Evolutionary conservation across 2,113 vertebrate species (phyloP), one percentile per base, ranked within the genome.

Genomic region (Zingel zingel): DNA sequence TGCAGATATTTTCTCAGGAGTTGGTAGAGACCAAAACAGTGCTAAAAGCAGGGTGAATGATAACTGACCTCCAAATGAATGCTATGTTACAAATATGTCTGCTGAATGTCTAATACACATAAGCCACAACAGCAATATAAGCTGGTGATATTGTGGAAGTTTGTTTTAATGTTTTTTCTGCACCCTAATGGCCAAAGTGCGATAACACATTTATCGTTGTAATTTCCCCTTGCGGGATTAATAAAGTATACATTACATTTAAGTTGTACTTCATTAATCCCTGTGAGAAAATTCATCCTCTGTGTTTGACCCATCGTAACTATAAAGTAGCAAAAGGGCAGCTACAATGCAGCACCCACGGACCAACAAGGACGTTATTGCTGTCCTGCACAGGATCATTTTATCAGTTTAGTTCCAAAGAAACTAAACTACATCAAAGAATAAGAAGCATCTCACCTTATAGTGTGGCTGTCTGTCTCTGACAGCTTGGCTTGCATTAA

Each of bases 401-500:
- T 1, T 36, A 50, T 11, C 6, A 14, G 2, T 23, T 50, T 74
- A 6, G 7, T 25, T 39, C 14, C 30, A 65, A 65, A 54, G 12
- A 45, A 30, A 65, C 12, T 23, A 30, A 27, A 58, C 62, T 4
- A 47, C 10, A 54, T 13, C 11, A 0, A 65, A 30, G 4, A 64
- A 18, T 11, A 59, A 78, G 14, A 33, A 53, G 25, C 14, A 5
- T 70, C 91, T 96, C 95, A 99, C 98, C 97, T 97, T 70, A 91
- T 81, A 39, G 96, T 93, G 82, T 95, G 94, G 75, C 91, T 94
- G 71, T 98, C 97, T 3, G 97, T 97, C 91, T 99, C 98, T 0
- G 97, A 98, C 50, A 98, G 95, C 70, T 99, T 99, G 74, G 96
- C 96, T 89, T 99, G 97, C 86, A 99, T 97, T 91, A 99, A 94